Evolutionary conservation across 2,888 invertebrate genomes (phyloP).

Genomic region (Rotaria magnacalcarata): DNA sequence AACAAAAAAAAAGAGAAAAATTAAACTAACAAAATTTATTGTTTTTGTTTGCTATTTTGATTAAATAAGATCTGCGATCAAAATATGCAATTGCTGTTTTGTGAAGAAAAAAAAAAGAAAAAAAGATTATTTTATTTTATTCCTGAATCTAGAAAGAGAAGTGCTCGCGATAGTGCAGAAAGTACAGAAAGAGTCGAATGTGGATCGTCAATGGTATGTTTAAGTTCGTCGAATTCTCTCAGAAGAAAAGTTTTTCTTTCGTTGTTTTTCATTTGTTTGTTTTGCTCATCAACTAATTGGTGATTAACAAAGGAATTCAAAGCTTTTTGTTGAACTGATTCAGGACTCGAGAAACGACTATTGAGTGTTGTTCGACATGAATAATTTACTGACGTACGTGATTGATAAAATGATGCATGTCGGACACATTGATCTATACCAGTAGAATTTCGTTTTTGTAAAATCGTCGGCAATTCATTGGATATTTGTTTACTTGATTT

Average conservation of each 20-base stretch:
- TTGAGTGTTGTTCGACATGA: not conserved
- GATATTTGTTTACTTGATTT: not conserved
- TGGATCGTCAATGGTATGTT: slow-evolving; percentile 29
- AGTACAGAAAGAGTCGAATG: not conserved
- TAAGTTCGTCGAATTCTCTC: not conserved
- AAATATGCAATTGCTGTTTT: not conserved
- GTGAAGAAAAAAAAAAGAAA: no score
- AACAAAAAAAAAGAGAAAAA: not conserved
- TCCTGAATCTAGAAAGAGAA: not conserved
- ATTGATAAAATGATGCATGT: not conserved
- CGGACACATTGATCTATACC: not conserved
- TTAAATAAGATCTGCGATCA: not conserved
- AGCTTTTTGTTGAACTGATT: not conserved
- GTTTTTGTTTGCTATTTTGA: not conserved
- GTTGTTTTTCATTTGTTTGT: not conserved
- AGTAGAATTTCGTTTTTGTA: not conserved
- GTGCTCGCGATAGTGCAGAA: not conserved
- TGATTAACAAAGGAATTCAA: not conserved
- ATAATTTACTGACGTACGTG: not conserved
- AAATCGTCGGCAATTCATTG: no score
- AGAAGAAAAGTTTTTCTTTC: not conserved
- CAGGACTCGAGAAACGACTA: not conserved
- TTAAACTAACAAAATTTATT: not conserved
- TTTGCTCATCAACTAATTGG: not conserved
- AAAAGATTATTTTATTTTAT: not conserved